These are phyloP conservation scores for Zele albiditarsus DNA, from an alignment of 2,888 invertebrate species.

Conservation along the genomic window DNA sequence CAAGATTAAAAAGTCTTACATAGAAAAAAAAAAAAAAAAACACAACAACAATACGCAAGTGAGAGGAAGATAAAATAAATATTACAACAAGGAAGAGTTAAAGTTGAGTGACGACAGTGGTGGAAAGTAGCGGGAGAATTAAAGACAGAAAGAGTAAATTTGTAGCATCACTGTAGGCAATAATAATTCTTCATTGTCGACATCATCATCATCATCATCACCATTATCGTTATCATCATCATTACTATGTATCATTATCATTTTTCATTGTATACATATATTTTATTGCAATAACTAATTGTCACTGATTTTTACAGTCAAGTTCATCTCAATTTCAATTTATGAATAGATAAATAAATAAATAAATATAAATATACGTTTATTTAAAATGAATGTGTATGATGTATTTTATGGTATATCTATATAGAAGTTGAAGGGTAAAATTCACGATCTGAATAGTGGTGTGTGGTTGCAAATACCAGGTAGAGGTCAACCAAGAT, in stretches of 20 bases:
- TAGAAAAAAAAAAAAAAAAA: conserved; percentile 23
- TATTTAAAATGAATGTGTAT: neutral
- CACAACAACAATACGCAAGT: conserved; percentile 49
- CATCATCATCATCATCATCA: conserved; percentile 49
- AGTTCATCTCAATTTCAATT: neutral
- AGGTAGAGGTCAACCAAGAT: conserved; percentile 44
- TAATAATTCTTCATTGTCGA: conserved; percentile 42
- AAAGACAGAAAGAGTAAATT: conserved; percentile 27
- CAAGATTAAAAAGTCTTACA: neutral
- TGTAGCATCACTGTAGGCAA: conserved; percentile 42
- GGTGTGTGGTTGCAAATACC: conserved; percentile 22
- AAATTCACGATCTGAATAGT: conserved; percentile 27
- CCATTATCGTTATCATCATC: conserved; percentile 49
- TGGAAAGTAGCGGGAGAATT: conserved; percentile 25
- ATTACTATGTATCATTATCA: conserved; percentile 43
- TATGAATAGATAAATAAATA: neutral
- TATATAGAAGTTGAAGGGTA: neutral
- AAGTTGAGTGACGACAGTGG: conserved; percentile 29
- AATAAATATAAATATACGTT: neutral
- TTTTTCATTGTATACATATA: conserved; percentile 35
- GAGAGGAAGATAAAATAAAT: conserved; percentile 28
- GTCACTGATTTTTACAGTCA: conserved; percentile 30
- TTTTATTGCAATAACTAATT: conserved; percentile 32
- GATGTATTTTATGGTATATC: neutral
- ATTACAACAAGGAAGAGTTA: conserved; percentile 19